A percentile compares a stretch with the other conserved stretches of the same genome.
Evolutionary conservation across 2,113 vertebrate genomes (phyloP).

Genomic region (Tragulus kanchil): DNA sequence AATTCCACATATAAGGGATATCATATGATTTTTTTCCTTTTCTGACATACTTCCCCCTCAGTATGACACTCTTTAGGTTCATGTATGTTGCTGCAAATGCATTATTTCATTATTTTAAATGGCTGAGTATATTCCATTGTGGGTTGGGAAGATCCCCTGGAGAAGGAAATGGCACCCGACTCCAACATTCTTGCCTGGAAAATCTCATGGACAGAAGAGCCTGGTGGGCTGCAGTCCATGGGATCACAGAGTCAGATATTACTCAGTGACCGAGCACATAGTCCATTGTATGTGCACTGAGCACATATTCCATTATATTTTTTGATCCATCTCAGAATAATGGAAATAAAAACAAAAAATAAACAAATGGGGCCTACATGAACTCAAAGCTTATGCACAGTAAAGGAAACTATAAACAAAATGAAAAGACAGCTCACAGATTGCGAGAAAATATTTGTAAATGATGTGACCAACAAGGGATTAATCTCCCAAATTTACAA

Average conservation of each 20-base stretch:
- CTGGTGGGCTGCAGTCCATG: neutral
- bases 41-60: neutral
- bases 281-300: neutral
- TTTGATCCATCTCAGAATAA: neutral
- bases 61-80: neutral
- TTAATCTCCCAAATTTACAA: neutral
- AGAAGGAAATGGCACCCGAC: neutral
- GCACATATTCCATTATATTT: neutral
- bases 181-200: neutral
- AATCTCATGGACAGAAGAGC: neutral
- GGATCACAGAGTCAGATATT: neutral
- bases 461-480: neutral
- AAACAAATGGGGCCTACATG: neutral
- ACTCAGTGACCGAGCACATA: neutral
- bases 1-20: neutral
- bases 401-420: neutral
- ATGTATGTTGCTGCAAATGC: neutral
- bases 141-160: neutral
- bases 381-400: neutral
- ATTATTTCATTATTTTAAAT: neutral
- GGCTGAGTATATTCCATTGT: neutral
- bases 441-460: neutral
- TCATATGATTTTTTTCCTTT: neutral
- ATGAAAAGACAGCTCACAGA: neutral
- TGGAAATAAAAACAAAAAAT: neutral